Evolutionary conservation across 1,140 invertebrate species (phyloP), one percentile per base, ranked within the genome.

Genomic region (Apis laboriosa): DNA sequence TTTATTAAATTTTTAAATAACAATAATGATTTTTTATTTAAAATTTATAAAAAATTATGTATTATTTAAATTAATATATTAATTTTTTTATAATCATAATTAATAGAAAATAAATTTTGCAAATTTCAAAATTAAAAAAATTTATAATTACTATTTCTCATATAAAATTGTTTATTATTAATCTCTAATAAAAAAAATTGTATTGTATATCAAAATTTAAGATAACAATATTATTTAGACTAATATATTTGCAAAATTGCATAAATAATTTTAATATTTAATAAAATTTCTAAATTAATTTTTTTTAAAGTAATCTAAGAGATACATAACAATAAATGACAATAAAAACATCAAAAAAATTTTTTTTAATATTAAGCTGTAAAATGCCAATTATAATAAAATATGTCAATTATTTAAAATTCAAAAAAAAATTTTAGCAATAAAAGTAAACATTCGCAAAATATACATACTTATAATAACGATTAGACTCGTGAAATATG

Each of bases 401-500:
- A 58, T 51, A 34, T 75, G 17, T 66, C 75, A 75, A 58, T 80
- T 58, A 28, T 58, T 74, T 58, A 66, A 13, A 28, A 75, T 15
- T 75, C 7, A 53, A 19, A 49, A 64, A 53, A 63, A 13, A 73
- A 55, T 28, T 66, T 56, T 66, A 49, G 34, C 34, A 56, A 79
- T 60, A 24, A 74, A 58, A 43, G 55, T 21, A n/a, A 73, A 84
- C 66, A 60, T 60, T 72, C 61, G 34, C 56, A 61, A 66, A 80
- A 77, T n/a, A 76, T 66, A 73, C 43, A 75, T 64, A 67, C 15
- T 85, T 74, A 77, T 70, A 83, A 89, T 68, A 73, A 83, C 73
- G 87, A 43, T 68, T 77, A 72, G 79, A 88, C 67, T 84, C 73
- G 87, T 88, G 60, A 82, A 86, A 90, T 88, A 67, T 84, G 73